Conservation (phyloP, 2,888 invertebrate genomes). For the Conops quadrifasciatus region DNA sequence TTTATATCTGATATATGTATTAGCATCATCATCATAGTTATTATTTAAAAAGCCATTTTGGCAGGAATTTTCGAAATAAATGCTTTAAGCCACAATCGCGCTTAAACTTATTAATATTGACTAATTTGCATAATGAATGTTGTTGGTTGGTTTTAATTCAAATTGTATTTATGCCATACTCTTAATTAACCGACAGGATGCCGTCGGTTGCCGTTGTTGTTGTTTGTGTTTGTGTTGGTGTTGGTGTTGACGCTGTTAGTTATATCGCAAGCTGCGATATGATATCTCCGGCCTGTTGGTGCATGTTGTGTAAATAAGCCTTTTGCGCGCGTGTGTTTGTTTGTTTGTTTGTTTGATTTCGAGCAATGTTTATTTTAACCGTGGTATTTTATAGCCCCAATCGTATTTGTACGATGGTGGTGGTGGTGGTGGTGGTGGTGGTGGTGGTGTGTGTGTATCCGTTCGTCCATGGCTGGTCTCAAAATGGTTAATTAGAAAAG, state of each 20-base stretch:
- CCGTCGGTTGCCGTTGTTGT: not conserved
- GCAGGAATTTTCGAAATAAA: not conserved
- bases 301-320: not conserved
- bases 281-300: not conserved
- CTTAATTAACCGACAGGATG: not conserved
- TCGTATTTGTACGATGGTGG: not conserved
- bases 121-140: slow-evolving; percentile 58
- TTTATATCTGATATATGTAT: not conserved
- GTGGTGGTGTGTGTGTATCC: not conserved
- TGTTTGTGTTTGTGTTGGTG: not conserved
- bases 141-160: too few relatives aligned
- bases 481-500: slow-evolving; percentile 42
- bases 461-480: slow-evolving; percentile 25
- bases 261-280: not conserved
- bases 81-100: slow-evolving; percentile 1
- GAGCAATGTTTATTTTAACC: not conserved
- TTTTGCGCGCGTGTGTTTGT: not conserved
- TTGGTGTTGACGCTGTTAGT: too few relatives aligned
- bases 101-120: slow-evolving; percentile 9
- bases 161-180: too few relatives aligned
- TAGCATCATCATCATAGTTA: not conserved
- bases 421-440: not conserved
- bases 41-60: not conserved
- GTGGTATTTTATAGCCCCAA: not conserved
- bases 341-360: not conserved